Evolutionary conservation across 2,888 invertebrate genomes (phyloP), one percentile per base, ranked within the genome.

Genomic region (Synergus gifuensis): DNA sequence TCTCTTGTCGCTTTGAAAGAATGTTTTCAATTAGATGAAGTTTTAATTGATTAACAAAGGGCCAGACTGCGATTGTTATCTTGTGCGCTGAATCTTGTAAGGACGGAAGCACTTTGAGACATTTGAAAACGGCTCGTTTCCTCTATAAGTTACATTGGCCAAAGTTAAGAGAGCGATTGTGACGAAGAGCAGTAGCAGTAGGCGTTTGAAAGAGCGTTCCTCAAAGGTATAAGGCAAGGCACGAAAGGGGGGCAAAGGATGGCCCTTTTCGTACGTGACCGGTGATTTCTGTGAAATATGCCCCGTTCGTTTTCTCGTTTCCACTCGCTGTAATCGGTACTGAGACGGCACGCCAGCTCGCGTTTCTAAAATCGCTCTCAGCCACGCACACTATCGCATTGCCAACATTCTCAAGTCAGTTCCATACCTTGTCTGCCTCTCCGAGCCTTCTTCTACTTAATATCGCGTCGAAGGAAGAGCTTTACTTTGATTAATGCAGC

Each of bases 281-380:
- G 85, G 86, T 86, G 86, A 88, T 88, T 87, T 85, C 84, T 84
- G 84, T 86, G 88, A 89, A 87, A 87, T 88, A 88, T 88, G 87
- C 87, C 85, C 82, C 85, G 86, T 87, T 89, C 89, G 87, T 88
- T 88, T 87, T 87, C 88, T 87, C 87, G 85, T 88, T 87, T 87
- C 76, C 40, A 54, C 42, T 54, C 85, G 81, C 81, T 79, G 85
- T 86, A 86, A 86, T 86, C 85, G 83, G 84, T 85, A 84, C 85
- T 82, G 83, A 80, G 81, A 44, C 85, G 85, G 85, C 89, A 88
- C 86, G 87, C 88, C 85, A 87, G 82, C 82, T 89, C 87, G 88
- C 88, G 87, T 87, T 88, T 86, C 86, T 85, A 85, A 88, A 88
- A 89, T 88, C 88, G 85, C 85, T 86, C 66, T 79, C 79, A 62